Percentiles rank a stretch among this genome's conserved stretches.
These are phyloP conservation scores for Babyrousa celebensis DNA, from an alignment of 2,797 vertebrate genomes.

Conservation along the genomic window DNA sequence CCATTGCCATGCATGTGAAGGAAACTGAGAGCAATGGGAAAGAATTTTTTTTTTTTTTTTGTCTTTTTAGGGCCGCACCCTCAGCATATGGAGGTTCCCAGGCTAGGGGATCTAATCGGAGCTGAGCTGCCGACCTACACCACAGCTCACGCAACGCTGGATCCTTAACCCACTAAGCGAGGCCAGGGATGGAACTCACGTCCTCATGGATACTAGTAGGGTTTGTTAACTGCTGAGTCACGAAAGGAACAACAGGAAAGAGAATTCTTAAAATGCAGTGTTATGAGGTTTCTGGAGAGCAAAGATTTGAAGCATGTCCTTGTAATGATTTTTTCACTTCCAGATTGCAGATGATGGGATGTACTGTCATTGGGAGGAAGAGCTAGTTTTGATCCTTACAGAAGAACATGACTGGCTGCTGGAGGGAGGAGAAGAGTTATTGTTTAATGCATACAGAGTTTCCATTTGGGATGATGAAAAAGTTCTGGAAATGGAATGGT, in stretches of 20 bases:
- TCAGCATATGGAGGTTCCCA: too few relatives aligned
- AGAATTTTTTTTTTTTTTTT: background rate
- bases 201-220: too few relatives aligned
- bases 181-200: too few relatives aligned
- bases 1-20: background rate
- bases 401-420: background rate
- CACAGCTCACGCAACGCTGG: too few relatives aligned
- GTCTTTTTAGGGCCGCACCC: too few relatives aligned
- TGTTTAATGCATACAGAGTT: slow-evolving; percentile 48
- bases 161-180: too few relatives aligned
- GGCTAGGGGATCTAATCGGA: too few relatives aligned
- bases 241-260: background rate
- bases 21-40: background rate
- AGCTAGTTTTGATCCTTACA: background rate
- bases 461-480: slow-evolving; percentile 47
- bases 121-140: too few relatives aligned
- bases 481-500: slow-evolving; percentile 18
- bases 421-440: background rate
- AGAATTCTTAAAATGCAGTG: background rate
- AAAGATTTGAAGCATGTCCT: background rate
- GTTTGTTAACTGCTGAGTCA: too few relatives aligned
- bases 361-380: background rate
- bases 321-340: background rate
- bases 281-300: background rate
- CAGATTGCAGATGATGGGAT: background rate